A percentile compares a stretch with the other conserved stretches of the same genome.
phyloP scores from a whole-genome alignment of 2,113 vertebrate genomes.

The Xenotilapia leptura region DNA sequence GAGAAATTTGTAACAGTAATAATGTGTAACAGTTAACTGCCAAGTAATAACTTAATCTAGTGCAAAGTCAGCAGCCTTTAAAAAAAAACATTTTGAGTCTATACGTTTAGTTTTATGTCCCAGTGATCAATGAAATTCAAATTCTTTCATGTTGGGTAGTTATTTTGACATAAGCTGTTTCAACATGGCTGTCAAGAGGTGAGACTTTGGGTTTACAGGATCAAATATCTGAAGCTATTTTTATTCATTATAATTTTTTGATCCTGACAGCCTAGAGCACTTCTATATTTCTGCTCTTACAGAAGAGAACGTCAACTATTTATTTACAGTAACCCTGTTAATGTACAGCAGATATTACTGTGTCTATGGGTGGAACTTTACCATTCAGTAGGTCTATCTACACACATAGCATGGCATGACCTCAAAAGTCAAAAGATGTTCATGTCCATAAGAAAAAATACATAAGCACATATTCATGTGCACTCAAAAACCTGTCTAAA shows the following conservation, averaged over 20 bases:
- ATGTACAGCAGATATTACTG: neutral
- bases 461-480: neutral
- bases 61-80: neutral
- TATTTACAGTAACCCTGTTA: neutral
- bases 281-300: neutral
- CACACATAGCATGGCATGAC: neutral
- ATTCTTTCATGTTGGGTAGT: neutral
- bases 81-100: neutral
- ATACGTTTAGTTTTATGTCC: neutral
- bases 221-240: neutral
- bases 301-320: neutral
- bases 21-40: neutral
- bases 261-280: neutral
- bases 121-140: neutral
- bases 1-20: neutral
- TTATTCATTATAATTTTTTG: neutral
- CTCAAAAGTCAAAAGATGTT: neutral
- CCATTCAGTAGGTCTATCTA: neutral
- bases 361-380: neutral
- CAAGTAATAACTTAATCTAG: neutral
- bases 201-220: neutral
- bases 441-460: neutral
- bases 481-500: neutral
- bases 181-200: neutral
- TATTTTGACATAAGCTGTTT: neutral